phyloP scores from a whole-genome alignment of 2,888 invertebrate species.

The Acanthosoma haemorrhoidale region DNA sequence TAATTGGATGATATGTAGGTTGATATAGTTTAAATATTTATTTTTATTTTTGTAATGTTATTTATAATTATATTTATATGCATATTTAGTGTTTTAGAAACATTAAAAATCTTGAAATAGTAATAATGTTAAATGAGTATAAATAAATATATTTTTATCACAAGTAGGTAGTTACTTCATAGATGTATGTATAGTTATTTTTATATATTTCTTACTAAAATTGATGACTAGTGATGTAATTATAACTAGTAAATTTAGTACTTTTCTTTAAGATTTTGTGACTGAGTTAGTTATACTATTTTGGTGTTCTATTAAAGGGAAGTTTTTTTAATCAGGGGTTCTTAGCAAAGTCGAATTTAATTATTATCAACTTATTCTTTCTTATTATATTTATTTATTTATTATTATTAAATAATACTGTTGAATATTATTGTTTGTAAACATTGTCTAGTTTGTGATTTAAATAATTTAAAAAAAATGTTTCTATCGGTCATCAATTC shows the following conservation, averaged over 20 bases:
- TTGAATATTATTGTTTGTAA: too few species aligned
- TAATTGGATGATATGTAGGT: background rate
- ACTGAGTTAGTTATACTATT: background rate
- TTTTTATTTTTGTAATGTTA: background rate
- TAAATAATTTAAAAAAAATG: too few species aligned
- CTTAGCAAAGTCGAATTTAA: background rate
- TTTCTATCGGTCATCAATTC: too few species aligned
- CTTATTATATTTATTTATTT: conserved; percentile 2
- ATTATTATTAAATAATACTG: background rate
- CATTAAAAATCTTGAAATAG: background rate
- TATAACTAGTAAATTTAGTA: too few species aligned
- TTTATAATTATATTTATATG: background rate
- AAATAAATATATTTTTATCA: conserved; percentile 3
- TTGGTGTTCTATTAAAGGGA: background rate
- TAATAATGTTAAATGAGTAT: background rate
- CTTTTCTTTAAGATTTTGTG: background rate
- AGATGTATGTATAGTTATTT: background rate
- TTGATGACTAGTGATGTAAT: background rate
- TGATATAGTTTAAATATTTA: background rate
- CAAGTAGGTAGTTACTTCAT: background rate
- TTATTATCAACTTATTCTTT: background rate
- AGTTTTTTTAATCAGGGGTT: background rate
- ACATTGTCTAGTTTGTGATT: too few species aligned
- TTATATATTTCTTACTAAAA: background rate
- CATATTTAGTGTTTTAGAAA: background rate